A percentile compares a stretch with the other conserved stretches of the same genome.
phyloP scores from a whole-genome alignment of 2,797 vertebrate genomes.

The Setipinna tenuifilis region DNA sequence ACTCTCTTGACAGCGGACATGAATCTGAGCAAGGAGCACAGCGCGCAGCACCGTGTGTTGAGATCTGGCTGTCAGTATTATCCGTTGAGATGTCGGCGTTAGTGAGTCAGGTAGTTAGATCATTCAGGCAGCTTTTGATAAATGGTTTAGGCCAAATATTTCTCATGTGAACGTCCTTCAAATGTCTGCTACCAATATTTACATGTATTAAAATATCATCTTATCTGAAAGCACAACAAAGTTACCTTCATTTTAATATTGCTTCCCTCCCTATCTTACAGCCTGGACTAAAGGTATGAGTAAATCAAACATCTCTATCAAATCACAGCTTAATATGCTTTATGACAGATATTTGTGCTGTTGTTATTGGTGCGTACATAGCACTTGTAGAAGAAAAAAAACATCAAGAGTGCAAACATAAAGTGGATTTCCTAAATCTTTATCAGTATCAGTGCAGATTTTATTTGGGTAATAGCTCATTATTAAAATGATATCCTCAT shows the following conservation, averaged over 20 bases:
- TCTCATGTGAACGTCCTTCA: background rate
- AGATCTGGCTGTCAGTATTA: background rate
- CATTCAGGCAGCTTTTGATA: background rate
- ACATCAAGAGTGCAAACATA: background rate
- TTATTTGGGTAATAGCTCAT: background rate
- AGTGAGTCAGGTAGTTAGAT: background rate
- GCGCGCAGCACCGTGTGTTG: too few relatives aligned
- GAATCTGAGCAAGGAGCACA: background rate
- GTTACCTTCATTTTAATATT: constrained; percentile 25
- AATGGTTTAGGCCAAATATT: constrained; percentile 15
- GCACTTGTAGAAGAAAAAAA: background rate
- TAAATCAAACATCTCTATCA: constrained; percentile 22
- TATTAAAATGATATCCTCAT: background rate
- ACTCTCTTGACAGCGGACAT: background rate
- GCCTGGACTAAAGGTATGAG: constrained; percentile 24
- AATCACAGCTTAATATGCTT: background rate
- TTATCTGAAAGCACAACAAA: constrained; percentile 22
- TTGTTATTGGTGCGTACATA: background rate
- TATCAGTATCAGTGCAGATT: background rate
- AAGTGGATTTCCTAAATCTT: background rate
- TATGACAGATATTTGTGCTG: background rate
- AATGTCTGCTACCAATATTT: constrained; percentile 5
- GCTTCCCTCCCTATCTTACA: constrained; percentile 23
- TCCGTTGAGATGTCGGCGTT: background rate
- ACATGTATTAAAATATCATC: constrained; percentile 15